Base-by-base conservation (phyloP, 2,888 invertebrate species). In the Drosophila antonietae region DNA sequence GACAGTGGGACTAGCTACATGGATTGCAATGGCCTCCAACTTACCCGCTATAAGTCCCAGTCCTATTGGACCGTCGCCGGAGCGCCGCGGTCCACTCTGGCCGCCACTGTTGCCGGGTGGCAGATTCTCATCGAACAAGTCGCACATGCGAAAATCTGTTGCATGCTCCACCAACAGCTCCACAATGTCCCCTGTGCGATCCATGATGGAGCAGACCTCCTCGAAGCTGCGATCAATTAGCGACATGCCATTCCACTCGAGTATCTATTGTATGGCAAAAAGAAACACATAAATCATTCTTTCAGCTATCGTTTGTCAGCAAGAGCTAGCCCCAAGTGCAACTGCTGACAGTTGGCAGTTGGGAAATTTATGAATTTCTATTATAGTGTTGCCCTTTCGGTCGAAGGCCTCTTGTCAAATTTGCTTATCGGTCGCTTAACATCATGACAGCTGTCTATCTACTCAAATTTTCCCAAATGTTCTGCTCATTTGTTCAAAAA, bases 191-290 rank as follows among this genome's bases (percentile, higher is more conserved):
- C 97, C 96, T 41, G 96, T 96, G 67, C 96, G 95, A 92, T 97
- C 97, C 94, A 98, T 96, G 82, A 98, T 97, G 68, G 96, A 95
- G 91, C 97, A 96, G 44, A 98, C 97, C 92, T 98, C 98, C 92
- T 98, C 98, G 91, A 98, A 98, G 80, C 97, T 98, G 81, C 97
- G 96, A 93, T 98, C 98, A 56, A 96, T 96, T 70, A 98, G 94
- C 0, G 97, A 96, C 70, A 97, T 95, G 0, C 98, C 97, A 75
- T 96, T 96, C 98, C 98, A 98, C 92, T 98, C 97, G 73, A 98
- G 93, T 62, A 98, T 97, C 96, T 96, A 60, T 7, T 23, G 65
- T 2, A 41, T 12, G 15, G 5, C 8, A 43, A 60, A 35, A 68
- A 41, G 28, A 28, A 28, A 28, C 28, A 49, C 39, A 18, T 43